Evolutionary conservation across 1,140 invertebrate genomes (phyloP).

Genomic region (Pseudomyrmex gracilis): DNA sequence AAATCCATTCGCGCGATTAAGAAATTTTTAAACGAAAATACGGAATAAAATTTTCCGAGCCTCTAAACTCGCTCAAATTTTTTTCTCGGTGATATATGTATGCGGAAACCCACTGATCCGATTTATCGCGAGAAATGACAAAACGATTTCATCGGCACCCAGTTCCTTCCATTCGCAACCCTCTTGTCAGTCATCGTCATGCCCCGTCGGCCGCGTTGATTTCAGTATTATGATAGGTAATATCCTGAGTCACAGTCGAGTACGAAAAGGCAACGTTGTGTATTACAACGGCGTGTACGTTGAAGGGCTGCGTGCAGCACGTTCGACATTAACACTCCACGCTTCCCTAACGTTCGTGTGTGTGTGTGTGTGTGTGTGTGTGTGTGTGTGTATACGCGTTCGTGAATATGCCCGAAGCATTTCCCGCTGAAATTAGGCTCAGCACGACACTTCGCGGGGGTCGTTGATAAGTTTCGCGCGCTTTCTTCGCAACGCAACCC

Average conservation of each 20-base stretch:
- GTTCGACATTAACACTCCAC: constrained; percentile 52
- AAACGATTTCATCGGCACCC: constrained; percentile 57
- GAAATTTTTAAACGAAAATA: neutral
- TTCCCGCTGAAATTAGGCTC: constrained; percentile 65
- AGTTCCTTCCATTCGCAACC: constrained; percentile 51
- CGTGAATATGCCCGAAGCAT: constrained; percentile 56
- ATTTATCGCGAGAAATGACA: constrained; percentile 56
- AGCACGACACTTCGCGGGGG: constrained; percentile 55
- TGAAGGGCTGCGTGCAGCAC: constrained; percentile 47
- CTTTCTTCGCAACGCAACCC: constrained; percentile 36
- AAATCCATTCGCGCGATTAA: neutral
- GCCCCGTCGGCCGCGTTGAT: constrained; percentile 59
- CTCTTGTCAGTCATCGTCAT: constrained; percentile 59
- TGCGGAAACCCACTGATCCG: neutral
- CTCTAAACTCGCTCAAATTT: neutral
- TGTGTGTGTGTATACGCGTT: constrained; percentile 6
- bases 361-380: neutral
- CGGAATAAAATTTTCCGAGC: constrained; percentile 20
- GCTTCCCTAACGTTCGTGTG: neutral
- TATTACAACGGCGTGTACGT: constrained; percentile 19
- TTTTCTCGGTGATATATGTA: constrained; percentile 1
- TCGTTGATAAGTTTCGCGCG: constrained; percentile 57
- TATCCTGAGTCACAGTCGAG: constrained; percentile 79
- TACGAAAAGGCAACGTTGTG: constrained; percentile 69
- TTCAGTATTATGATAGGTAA: constrained; percentile 76